Evolutionary conservation across 2,888 invertebrate genomes (phyloP).

Genomic region (Hylaea fasciaria): DNA sequence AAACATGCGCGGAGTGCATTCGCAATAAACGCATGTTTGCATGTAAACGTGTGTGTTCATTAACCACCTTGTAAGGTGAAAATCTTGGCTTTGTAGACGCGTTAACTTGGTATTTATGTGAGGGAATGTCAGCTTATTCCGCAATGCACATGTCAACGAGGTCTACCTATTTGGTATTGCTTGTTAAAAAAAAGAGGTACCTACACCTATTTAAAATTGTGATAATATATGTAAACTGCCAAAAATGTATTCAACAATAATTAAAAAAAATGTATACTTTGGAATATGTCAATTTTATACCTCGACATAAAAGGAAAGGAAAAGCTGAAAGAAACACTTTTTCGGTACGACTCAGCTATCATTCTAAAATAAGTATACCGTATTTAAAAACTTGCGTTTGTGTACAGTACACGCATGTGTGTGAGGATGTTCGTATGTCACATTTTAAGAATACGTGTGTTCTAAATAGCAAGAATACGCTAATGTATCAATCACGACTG

Average conservation of each 20-base stretch:
- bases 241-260: no score
- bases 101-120: constrained; percentile 35
- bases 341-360: neutral
- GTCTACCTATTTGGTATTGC: neutral
- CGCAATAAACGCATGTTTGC: constrained; percentile 61
- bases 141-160: constrained; percentile 13
- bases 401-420: neutral
- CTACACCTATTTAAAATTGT: no score
- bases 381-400: neutral
- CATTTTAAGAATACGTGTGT: constrained; percentile 31
- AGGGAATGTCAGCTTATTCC: constrained; percentile 19
- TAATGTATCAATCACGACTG: constrained; percentile 60
- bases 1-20: constrained; percentile 66
- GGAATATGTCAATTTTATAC: no score
- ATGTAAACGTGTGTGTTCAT: constrained; percentile 62
- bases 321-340: neutral
- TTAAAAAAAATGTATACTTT: no score
- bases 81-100: constrained; percentile 48
- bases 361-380: neutral
- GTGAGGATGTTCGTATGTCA: constrained; percentile 6
- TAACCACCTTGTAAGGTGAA: constrained; percentile 57
- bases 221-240: no score
- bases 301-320: no score
- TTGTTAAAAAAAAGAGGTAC: no score
- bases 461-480: constrained; percentile 41